Evolutionary conservation across 1,140 invertebrate genomes (phyloP).

Genomic region (Acromyrmex heyeri): DNA sequence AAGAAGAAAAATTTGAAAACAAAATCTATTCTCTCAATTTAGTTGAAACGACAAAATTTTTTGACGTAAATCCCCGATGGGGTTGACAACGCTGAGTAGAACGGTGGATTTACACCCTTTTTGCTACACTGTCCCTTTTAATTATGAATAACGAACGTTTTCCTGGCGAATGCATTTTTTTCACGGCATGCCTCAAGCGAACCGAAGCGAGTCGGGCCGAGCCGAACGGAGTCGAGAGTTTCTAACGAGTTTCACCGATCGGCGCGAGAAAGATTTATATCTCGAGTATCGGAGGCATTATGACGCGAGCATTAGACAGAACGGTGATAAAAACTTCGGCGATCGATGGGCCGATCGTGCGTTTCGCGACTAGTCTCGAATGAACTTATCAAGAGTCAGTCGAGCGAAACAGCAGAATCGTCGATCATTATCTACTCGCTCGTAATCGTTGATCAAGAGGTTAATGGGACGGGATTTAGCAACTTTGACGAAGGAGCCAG

Average conservation of each 20-base stretch:
- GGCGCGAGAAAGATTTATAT: conserved; percentile 65
- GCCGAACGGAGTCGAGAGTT: conserved; percentile 40
- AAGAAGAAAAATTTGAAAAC: not conserved
- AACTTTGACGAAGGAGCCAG: conserved; percentile 45
- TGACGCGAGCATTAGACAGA: conserved; percentile 26
- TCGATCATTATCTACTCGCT: conserved; percentile 74
- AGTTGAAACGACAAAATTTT: not conserved
- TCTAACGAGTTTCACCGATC: conserved; percentile 69
- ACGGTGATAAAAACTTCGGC: conserved; percentile 22
- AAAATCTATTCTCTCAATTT: not conserved
- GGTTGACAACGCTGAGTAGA: not conserved
- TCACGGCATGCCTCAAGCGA: conserved; percentile 32
- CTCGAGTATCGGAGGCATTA: conserved; percentile 25
- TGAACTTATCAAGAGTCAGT: conserved; percentile 76
- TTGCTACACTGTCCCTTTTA: not conserved
- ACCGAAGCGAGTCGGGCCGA: conserved; percentile 44
- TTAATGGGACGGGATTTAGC: conserved; percentile 73
- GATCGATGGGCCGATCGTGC: conserved; percentile 59
- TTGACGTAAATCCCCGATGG: not conserved
- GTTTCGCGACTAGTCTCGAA: conserved; percentile 66
- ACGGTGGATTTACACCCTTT: not conserved
- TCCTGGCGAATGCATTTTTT: conserved; percentile 39
- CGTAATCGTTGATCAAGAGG: conserved; percentile 73
- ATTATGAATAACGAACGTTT: conserved; percentile 39
- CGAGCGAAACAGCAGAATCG: conserved; percentile 69